Evolutionary conservation across 64 coral and sea anemone genomes (phyloP).

Genomic region (Dendrophyllia cribrosa): DNA sequence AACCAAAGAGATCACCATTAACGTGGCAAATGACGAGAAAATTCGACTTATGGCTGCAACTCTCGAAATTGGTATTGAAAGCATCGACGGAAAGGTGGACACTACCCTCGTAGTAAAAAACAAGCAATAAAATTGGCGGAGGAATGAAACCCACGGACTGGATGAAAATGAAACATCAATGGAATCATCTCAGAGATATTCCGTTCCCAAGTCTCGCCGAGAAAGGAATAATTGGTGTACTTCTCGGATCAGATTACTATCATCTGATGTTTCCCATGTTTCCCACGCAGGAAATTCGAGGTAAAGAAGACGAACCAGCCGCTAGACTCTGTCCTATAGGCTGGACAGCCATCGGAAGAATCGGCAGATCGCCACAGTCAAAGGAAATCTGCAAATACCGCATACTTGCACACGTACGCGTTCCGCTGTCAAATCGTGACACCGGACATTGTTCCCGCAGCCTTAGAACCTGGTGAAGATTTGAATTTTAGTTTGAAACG

Average conservation of each 20-base stretch:
- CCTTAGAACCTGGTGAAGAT: background rate
- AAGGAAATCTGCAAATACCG: background rate
- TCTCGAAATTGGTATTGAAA: slow-evolving; percentile 11
- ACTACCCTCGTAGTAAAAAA: slow-evolving; percentile 40
- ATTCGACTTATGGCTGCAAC: slow-evolving; percentile 22
- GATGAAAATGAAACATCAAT: background rate
- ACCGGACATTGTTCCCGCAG: background rate
- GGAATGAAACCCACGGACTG: background rate
- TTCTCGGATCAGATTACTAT: slow-evolving; percentile 30
- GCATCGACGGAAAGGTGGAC: slow-evolving; percentile 39
- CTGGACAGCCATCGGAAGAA: slow-evolving; percentile 45
- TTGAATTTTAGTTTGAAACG: slow-evolving; percentile 27
- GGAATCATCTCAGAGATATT: slow-evolving; percentile 44
- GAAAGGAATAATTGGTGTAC: slow-evolving; percentile 10
- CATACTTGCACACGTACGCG: background rate
- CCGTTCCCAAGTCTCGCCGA: slow-evolving; percentile 1
- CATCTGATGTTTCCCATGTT: slow-evolving; percentile 25
- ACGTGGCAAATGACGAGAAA: slow-evolving; percentile 61
- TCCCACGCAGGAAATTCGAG: slow-evolving; percentile 5
- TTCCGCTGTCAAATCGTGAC: background rate
- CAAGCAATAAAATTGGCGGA: slow-evolving; percentile 53
- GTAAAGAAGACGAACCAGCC: background rate
- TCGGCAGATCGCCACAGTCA: background rate
- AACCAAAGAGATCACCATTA: slow-evolving; percentile 43
- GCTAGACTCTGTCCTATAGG: slow-evolving; percentile 47